Conservation (phyloP, 2,888 invertebrate species). For the Callyntrura sp. region DNA sequence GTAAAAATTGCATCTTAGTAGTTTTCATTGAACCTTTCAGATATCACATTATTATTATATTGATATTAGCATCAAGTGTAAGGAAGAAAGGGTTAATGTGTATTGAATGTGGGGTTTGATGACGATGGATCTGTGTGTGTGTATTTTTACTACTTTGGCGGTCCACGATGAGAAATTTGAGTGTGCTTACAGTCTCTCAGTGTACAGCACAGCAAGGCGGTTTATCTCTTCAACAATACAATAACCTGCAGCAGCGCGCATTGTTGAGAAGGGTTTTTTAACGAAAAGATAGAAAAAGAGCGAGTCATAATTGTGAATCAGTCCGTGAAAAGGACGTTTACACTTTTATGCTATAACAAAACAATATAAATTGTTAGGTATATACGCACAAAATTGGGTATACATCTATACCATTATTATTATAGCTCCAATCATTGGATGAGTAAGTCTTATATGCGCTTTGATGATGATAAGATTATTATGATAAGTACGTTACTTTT, state of each 20-base stretch:
- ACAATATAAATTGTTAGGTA: not conserved
- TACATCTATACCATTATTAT: not conserved
- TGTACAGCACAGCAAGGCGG: not conserved
- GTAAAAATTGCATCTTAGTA: conserved; percentile 23
- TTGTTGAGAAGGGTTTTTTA: not conserved
- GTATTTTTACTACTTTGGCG: not conserved
- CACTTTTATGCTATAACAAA: conserved; percentile 3
- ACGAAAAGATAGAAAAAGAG: conserved; percentile 57
- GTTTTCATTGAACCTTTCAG: not conserved
- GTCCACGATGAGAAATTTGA: not conserved
- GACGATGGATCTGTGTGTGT: not conserved
- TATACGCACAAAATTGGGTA: not conserved
- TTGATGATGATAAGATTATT: not conserved
- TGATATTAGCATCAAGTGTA: not conserved
- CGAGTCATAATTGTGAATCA: conserved; percentile 82
- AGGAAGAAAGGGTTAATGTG: not conserved
- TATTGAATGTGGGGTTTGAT: not conserved
- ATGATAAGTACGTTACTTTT: not conserved
- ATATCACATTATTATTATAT: too few relatives aligned
- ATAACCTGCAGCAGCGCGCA: not conserved
- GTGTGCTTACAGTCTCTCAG: not conserved
- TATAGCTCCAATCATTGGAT: conserved; percentile 29
- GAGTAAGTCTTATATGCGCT: conserved; percentile 4
- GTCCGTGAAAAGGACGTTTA: conserved; percentile 79
- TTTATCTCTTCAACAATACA: not conserved